Evolutionary conservation across 92 coral and sea anemone genomes (phyloP), one percentile per base, ranked within the genome.

Genomic region (Paramuricea clavata): DNA sequence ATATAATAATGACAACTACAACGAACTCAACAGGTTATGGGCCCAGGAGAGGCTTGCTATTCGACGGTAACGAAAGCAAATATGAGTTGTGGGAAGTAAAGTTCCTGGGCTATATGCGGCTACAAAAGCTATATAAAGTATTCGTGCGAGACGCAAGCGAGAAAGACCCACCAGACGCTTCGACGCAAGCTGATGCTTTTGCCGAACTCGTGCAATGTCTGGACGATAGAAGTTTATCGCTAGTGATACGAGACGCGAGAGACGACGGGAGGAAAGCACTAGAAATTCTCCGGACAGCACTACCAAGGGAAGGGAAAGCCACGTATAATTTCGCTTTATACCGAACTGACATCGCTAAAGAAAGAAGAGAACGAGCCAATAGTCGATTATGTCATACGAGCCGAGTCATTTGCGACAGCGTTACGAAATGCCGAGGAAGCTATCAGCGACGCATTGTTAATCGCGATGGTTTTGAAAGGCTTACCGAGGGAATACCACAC

Each of bases 51-150:
- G 76, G 69, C 31, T 69, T 91, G 50, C 21, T 87, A 12, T 88
- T 91, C 33, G 72, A 83, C 32, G 94, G 94, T 16, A 91, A 91
- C 28, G 92, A 88, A 44, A 83, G 65, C 36, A 91, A 83, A 50
- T 91, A 91, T 43, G 91, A 91, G 57, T 78, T 91, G 47, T 91
- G 93, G 93, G 89, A 91, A 47, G 90, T 91, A 41, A 91, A 83
- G 83, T 91, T 87, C 42, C 81, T 90, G 22, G 93, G 84, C 25
- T 72, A 80, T 12, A 74, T 86, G 90, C 69, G 90, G 23, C 90
- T 87, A 10, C 90, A 82, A 27, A 90, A 90, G 32, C 77, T 83
- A 64, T 50, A 83, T 76, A 49, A 87, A 25, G 85, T 81, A 32
- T 76, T 91, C 31, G 71, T 87, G n/a, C 76, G 17, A 15, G 56